Evolutionary conservation across 23 tunicate genomes (phyloP), one percentile per base, ranked within the genome.

Genomic region (Ciona savignyi): DNA sequence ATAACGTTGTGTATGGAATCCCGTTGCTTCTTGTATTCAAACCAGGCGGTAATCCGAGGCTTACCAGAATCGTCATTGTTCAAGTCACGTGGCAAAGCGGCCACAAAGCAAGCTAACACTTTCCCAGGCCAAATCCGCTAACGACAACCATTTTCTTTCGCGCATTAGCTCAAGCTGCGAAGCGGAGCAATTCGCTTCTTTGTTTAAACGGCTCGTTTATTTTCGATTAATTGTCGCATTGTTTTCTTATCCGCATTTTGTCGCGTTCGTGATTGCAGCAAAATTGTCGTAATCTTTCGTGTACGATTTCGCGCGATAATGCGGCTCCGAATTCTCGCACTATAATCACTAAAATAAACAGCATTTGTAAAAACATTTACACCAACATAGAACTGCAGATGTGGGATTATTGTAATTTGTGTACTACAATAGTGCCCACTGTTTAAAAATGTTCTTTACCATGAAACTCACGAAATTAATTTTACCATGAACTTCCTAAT

Each of bases 171-270:
- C 56, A 42, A 42, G 56, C 56, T 42, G 56, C 11, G 56, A 42
- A 6, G 56, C 11, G 11, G 56, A 42, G 11, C 56, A 42, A 6
- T 42, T 42, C 56, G 56, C 9, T 15, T 9, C 56, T 42, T 42
- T 42, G 56, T 42, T 42, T 15, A 42, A 42, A 42, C 15, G 56
- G 11, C 56, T 42, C 56, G 56, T 42, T 42, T 42, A 15, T 42
- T 42, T 42, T 42, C 56, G 56, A 42, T 42, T 42, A 42, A 42
- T 42, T 42, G 56, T 42, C 56, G 56, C 56, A 42, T 42, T 42
- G 56, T 42, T 42, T 42, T 42, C 56, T 42, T 42, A 42, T 42
- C 56, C 56, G 56, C 56, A 42, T 6, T 42, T 42, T 42, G 56
- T 6, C 56, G 15, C 56, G 56, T 42, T 15, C 56, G 56, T 42